phyloP scores from a whole-genome alignment of 2,797 vertebrate species.

The Pangasius macronema region DNA sequence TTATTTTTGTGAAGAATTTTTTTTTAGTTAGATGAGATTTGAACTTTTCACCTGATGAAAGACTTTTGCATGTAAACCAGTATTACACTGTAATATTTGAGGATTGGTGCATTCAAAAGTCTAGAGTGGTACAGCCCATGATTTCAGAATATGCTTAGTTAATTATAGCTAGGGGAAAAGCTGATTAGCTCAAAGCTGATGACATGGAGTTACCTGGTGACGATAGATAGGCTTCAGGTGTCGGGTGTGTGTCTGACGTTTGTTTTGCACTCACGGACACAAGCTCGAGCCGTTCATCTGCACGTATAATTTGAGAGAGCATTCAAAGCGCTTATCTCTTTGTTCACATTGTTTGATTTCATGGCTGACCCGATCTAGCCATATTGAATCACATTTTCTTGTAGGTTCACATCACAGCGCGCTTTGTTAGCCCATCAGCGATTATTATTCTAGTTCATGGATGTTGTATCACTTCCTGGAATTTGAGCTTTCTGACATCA shows the following conservation, averaged over 20 bases:
- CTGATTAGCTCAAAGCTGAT: constrained; percentile 27
- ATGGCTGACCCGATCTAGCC: constrained; percentile 27
- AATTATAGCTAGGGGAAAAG: neutral
- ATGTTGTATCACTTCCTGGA: constrained; percentile 59
- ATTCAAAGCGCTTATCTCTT: constrained; percentile 27
- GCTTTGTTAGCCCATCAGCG: constrained; percentile 22
- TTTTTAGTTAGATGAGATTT: too few species aligned
- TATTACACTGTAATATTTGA: neutral
- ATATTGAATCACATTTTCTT: constrained; percentile 23
- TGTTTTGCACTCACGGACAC: neutral
- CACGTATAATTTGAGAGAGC: neutral
- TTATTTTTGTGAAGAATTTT: neutral
- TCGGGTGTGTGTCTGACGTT: constrained; percentile 2
- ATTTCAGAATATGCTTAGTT: neutral
- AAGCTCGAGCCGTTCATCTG: neutral
- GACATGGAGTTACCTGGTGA: constrained; percentile 13
- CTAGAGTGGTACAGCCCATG: too few species aligned
- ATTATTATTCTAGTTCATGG: constrained; percentile 50
- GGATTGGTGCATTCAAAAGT: too few species aligned
- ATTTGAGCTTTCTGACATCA: constrained; percentile 56
- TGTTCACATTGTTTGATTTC: constrained; percentile 8
- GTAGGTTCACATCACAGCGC: constrained; percentile 13
- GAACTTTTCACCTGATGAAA: too few species aligned
- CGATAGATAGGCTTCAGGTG: neutral
- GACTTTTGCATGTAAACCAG: too few species aligned